Evolutionary conservation across 2,113 vertebrate genomes (phyloP), one percentile per base, ranked within the genome.

Genomic region (Strix aluco): DNA sequence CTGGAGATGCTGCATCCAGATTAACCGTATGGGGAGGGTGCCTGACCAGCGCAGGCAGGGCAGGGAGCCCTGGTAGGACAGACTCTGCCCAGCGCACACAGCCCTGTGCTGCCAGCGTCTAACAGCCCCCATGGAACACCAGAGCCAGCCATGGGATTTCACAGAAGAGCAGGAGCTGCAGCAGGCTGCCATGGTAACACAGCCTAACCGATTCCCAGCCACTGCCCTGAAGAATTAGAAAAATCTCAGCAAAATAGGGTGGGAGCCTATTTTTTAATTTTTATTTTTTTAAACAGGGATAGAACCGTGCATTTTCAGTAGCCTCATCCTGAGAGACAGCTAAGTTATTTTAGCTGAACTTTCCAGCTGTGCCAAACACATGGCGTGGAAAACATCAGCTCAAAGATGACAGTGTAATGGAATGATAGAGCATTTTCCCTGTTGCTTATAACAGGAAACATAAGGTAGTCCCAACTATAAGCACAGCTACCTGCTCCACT

Each of bases 401-500:
- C 54, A 46, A 72, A 93, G 52, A 67, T 36, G 49, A 69, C 4
- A 26, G 61, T 11, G 21, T 34, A 81, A 91, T 66, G 66, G 84
- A 84, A 89, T 2, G 2, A 83, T 4, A 36, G 61, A 91, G 15
- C 13, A 49, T 80, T 90, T 90, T 23, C 54, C 62, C 23, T 1
- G 5, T 9, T 32, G 46, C 70, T 90, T 77, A 4, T 15, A 72
- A 74, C 15, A 85, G 40, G 75, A 93, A 93, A 79, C 27, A 79
- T 5, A 59, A 78, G 22, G 78, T 44, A 84, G 91, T 75, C 61
- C 69, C 58, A 83, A 15, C n/a, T 67, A 13, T 7, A 52, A 81
- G 47, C 84, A 67, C 77, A 87, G 78, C 36, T 90, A 95, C 94
- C 87, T 90, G 93, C 78, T 88, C 70, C 46, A 75, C 84, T 93